phyloP scores from a whole-genome alignment of 53 echinoderm and acorn worm genomes.

The Holothuria leucospilota region DNA sequence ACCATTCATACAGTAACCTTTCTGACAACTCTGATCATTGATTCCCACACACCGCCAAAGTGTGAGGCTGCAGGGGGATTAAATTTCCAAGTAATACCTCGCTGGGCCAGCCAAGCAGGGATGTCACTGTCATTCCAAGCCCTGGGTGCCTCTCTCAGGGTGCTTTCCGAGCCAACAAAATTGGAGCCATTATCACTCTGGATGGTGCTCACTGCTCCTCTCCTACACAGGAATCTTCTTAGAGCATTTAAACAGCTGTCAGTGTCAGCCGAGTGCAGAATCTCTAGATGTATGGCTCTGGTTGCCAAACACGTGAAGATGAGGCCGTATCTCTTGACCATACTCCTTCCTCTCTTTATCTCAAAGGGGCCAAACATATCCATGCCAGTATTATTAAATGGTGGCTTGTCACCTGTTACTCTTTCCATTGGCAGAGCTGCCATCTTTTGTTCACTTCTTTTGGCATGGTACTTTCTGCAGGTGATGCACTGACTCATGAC shows the following conservation, averaged over 20 bases:
- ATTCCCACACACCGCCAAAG: slow-evolving; percentile 53
- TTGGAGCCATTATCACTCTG: slow-evolving; percentile 65
- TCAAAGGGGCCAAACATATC: slow-evolving; percentile 55
- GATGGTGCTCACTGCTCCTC: slow-evolving; percentile 31
- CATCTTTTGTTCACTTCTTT: slow-evolving; percentile 45
- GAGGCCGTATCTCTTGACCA: slow-evolving; percentile 31
- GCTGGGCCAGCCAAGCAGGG: slow-evolving; percentile 39
- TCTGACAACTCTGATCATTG: too few species aligned
- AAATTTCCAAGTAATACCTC: slow-evolving; percentile 54
- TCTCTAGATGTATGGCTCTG: slow-evolving; percentile 43
- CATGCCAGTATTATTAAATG: slow-evolving; percentile 45
- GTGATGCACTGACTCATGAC: not conserved
- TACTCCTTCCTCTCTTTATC: too few species aligned
- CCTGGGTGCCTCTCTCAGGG: slow-evolving; percentile 34
- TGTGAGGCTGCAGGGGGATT: slow-evolving; percentile 55
- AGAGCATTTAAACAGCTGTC: slow-evolving; percentile 59
- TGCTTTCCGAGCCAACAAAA: slow-evolving; percentile 60
- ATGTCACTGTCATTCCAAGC: slow-evolving; percentile 43
- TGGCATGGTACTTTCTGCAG: slow-evolving; percentile 13
- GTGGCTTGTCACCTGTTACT: slow-evolving; percentile 26
- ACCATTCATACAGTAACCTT: slow-evolving; percentile 56
- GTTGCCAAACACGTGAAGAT: slow-evolving; percentile 43
- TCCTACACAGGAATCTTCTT: slow-evolving; percentile 46
- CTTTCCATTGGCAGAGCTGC: slow-evolving; percentile 35
- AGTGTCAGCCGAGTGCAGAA: slow-evolving; percentile 35